A percentile compares a stretch with the other conserved stretches of the same genome.
phyloP scores from a whole-genome alignment of 2,113 vertebrate genomes.

The Cinclus mexicanus region DNA sequence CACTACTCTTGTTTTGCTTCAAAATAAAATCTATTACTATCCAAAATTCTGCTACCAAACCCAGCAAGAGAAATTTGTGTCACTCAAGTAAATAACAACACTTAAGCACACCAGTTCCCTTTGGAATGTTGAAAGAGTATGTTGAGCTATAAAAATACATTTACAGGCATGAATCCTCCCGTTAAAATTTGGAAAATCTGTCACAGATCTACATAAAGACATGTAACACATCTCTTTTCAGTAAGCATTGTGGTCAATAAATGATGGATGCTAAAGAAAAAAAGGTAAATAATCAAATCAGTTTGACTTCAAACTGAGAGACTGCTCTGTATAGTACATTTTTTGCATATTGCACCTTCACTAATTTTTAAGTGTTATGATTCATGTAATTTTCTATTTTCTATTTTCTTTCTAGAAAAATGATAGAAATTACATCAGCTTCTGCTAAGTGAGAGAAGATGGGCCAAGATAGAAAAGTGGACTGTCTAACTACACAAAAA shows the following conservation, averaged over 20 bases:
- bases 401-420: constrained; percentile 56
- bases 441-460: constrained; percentile 26
- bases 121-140: neutral
- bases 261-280: neutral
- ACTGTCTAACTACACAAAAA: neutral
- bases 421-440: constrained; percentile 24
- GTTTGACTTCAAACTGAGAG: neutral
- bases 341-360: neutral
- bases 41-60: constrained; percentile 6
- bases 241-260: neutral
- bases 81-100: neutral
- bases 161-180: neutral
- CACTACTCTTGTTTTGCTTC: constrained; percentile 4
- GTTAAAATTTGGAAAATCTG: neutral
- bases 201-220: neutral
- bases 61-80: neutral
- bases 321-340: neutral
- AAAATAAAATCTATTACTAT: neutral
- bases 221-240: neutral
- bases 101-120: neutral
- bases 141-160: neutral
- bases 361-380: constrained; percentile 46
- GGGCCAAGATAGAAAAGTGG: neutral
- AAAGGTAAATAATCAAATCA: neutral
- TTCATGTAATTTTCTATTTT: constrained; percentile 25